Evolutionary conservation across 1,140 invertebrate species (phyloP).

Genomic region (Neodiprion virginianus): DNA sequence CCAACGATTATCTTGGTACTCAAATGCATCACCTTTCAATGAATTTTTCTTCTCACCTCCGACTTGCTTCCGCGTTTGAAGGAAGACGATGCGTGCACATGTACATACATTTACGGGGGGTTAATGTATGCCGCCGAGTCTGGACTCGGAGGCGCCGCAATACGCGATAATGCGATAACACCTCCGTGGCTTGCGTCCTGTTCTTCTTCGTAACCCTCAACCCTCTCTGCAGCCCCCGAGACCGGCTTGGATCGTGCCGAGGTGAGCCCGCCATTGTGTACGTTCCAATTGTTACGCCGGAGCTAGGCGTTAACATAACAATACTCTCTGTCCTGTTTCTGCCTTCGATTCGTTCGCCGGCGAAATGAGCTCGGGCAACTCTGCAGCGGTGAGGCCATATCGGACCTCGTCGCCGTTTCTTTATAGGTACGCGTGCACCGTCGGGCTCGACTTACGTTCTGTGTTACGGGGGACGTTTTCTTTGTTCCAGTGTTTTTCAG

Average conservation of each 20-base stretch:
- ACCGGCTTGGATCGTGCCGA: slow-evolving; percentile 18
- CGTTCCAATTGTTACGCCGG: slow-evolving; percentile 55
- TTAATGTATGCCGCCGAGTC: background rate
- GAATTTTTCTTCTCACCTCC: too few relatives aligned
- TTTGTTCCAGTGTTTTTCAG: too few relatives aligned
- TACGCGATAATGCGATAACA: slow-evolving; percentile 56
- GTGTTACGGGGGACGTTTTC: too few relatives aligned
- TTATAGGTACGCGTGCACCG: too few relatives aligned
- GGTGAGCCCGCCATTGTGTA: slow-evolving; percentile 53
- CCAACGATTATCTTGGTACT: too few relatives aligned
- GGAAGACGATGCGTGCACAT: too few relatives aligned
- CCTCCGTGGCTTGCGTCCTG: slow-evolving; percentile 20
- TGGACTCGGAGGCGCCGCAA: slow-evolving; percentile 50
- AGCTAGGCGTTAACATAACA: slow-evolving; percentile 57
- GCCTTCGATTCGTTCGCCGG: slow-evolving; percentile 20
- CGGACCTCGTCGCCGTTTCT: too few relatives aligned
- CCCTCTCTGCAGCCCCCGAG: slow-evolving; percentile 10
- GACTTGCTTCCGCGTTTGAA: too few relatives aligned
- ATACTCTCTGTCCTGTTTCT: slow-evolving; percentile 30
- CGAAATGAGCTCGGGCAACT: slow-evolving; percentile 26
- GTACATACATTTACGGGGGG: too few relatives aligned
- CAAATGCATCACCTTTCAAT: too few relatives aligned
- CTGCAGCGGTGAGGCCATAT: background rate
- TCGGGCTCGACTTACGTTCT: too few relatives aligned
- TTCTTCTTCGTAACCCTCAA: slow-evolving; percentile 18